Conservation (phyloP, 2,113 vertebrate genomes). For the Pteropus alecto region DNA sequence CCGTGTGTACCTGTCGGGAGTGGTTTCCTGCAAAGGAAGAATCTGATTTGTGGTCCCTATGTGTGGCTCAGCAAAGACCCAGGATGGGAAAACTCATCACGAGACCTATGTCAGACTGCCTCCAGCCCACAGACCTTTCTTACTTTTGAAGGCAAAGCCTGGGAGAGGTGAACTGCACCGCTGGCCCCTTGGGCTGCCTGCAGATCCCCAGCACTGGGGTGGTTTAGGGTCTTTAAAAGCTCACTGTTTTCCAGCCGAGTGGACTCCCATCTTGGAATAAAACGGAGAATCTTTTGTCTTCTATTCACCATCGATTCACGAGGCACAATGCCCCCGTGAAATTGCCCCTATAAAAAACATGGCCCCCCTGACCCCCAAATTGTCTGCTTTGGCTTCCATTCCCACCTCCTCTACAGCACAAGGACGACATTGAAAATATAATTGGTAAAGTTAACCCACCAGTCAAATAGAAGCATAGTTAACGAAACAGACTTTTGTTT, state of each 20-base stretch:
- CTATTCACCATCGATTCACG: background rate
- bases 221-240: background rate
- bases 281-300: background rate
- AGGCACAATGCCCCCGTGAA: background rate
- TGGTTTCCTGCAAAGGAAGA: background rate
- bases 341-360: background rate
- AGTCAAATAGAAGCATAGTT: background rate
- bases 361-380: background rate
- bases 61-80: background rate
- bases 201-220: background rate
- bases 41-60: background rate
- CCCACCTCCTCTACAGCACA: background rate
- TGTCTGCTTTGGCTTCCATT: background rate
- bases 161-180: background rate
- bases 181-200: background rate
- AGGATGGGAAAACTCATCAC: background rate
- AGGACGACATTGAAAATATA: accelerated
- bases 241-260: background rate
- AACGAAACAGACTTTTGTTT: background rate
- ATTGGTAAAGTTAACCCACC: background rate
- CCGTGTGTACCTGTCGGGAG: background rate
- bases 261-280: background rate
- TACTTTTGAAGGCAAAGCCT: background rate
- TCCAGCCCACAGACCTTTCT: background rate
- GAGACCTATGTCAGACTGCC: accelerated